Evolutionary conservation across 1,140 invertebrate genomes (phyloP).

Genomic region (Epicauta chinensis): DNA sequence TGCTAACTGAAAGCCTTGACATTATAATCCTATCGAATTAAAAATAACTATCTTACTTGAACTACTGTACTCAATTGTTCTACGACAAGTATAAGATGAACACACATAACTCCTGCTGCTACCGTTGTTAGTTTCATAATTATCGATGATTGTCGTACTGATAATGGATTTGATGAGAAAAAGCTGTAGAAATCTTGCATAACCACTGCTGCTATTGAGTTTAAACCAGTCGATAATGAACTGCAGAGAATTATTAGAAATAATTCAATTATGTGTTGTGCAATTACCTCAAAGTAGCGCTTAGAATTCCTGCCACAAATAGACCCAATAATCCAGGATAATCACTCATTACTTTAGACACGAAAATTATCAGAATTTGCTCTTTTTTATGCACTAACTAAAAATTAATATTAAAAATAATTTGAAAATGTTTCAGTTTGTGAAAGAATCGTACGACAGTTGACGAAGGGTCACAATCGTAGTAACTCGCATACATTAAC

Average conservation of each 20-base stretch:
- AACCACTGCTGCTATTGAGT: conserved; percentile 86
- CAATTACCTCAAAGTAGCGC: conserved; percentile 49
- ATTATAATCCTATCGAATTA: background rate
- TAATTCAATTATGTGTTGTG: too few relatives aligned
- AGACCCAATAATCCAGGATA: conserved; percentile 53
- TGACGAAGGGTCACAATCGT: conserved; percentile 62
- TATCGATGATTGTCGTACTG: conserved; percentile 54
- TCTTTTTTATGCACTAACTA: conserved; percentile 41
- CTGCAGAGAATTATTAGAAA: conserved; percentile 44
- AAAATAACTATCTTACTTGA: conserved; percentile 42
- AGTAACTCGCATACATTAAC: conserved; percentile 66
- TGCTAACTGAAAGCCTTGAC: conserved; percentile 47
- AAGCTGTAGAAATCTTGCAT: conserved; percentile 72
- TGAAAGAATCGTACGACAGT: conserved; percentile 42
- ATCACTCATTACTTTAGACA: conserved; percentile 48
- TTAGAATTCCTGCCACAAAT: conserved; percentile 60
- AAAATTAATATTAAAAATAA: too few relatives aligned
- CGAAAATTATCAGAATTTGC: conserved; percentile 50
- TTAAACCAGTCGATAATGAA: conserved; percentile 86
- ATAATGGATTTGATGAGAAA: conserved; percentile 54
- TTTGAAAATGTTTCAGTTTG: too few relatives aligned
- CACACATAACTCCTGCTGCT: conserved; percentile 58
- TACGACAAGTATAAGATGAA: conserved; percentile 63
- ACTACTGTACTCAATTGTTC: conserved; percentile 66
- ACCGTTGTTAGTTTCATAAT: conserved; percentile 65